Conservation (phyloP, 2,113 vertebrate species). For the Poeciliopsis occidentalis region DNA sequence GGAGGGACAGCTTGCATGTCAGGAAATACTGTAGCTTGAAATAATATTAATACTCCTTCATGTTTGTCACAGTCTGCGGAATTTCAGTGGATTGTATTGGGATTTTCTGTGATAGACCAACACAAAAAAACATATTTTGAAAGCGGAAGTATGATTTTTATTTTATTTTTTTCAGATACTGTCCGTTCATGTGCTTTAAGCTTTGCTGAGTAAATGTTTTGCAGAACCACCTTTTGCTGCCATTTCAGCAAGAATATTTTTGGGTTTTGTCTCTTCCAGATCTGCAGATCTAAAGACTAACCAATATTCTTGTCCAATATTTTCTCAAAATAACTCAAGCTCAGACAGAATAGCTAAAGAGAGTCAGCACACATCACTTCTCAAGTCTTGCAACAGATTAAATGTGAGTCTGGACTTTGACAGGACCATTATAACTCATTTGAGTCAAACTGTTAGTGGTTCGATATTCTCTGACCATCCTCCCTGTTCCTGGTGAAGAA, state of each 20-base stretch:
- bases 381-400: not conserved
- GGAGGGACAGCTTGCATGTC: slow-evolving; percentile 6
- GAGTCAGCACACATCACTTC: not conserved
- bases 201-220: not conserved
- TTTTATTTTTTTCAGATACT: too few species aligned
- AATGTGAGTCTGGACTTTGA: not conserved
- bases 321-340: not conserved
- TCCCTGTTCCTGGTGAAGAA: not conserved
- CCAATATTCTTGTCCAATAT: not conserved
- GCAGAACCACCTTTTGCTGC: not conserved
- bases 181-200: not conserved
- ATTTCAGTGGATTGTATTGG: too few species aligned
- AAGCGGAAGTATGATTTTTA: too few species aligned
- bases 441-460: not conserved
- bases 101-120: too few species aligned
- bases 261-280: not conserved
- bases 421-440: not conserved
- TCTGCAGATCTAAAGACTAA: not conserved
- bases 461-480: not conserved
- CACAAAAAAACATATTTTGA: too few species aligned
- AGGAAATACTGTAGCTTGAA: not conserved
- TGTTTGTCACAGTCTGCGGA: too few species aligned
- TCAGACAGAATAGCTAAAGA: not conserved
- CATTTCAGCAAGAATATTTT: not conserved
- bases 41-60: too few species aligned